These are phyloP conservation scores for Stegostoma tigrinum DNA, from an alignment of 2,113 vertebrate species.

Conservation along the genomic window DNA sequence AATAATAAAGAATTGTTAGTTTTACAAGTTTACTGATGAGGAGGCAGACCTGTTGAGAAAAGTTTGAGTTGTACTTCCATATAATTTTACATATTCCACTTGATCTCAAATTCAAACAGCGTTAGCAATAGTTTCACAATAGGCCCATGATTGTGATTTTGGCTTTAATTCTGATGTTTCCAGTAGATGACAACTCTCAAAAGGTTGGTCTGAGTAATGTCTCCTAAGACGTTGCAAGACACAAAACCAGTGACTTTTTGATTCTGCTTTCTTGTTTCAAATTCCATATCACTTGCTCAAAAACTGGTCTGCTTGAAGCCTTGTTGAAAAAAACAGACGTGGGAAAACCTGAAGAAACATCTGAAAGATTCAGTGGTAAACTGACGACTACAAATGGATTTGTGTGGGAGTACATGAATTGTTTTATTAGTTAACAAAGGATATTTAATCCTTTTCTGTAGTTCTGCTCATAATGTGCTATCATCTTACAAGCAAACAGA, in stretches of 20 bases:
- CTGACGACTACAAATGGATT: not conserved
- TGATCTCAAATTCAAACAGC: not conserved
- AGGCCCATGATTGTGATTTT: not conserved
- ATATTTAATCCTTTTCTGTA: not conserved
- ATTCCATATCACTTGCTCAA: not conserved
- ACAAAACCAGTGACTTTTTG: not conserved
- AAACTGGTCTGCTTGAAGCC: not conserved
- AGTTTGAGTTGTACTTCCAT: not conserved
- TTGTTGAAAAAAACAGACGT: not conserved
- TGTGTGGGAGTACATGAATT: not conserved
- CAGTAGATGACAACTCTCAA: not conserved
- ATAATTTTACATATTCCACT: not conserved
- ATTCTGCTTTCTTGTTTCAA: not conserved
- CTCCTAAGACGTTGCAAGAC: not conserved
- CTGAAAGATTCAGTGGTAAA: not conserved
- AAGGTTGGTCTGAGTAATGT: not conserved
- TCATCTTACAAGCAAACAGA: not conserved
- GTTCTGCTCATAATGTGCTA: not conserved
- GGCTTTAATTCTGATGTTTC: not conserved
- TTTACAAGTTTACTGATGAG: not conserved
- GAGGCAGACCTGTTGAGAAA: not conserved
- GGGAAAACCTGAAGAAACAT: not conserved
- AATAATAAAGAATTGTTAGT: not conserved
- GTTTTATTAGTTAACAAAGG: not conserved
- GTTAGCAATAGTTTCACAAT: too few species aligned